Evolutionary conservation across 2,888 invertebrate genomes (phyloP), one percentile per base, ranked within the genome.

Genomic region (Melikaiella ostensackeni): DNA sequence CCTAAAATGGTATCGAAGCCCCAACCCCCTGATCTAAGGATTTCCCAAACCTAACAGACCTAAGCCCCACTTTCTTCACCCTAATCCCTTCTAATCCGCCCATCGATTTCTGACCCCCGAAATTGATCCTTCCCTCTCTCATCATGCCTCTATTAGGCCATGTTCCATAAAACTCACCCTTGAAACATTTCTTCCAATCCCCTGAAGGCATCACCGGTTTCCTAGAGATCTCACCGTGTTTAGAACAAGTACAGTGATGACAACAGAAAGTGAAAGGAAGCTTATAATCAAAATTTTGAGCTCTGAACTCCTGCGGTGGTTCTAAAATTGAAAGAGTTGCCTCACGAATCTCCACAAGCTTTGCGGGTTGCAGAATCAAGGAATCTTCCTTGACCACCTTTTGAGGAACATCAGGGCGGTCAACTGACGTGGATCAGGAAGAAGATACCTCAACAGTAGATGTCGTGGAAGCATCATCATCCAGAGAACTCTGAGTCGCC

Each of bases 401-500:
- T 30, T 50, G 27, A 30, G n/a, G 27, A 38, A 42, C 16, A 24
- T 75, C 38, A 27, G 59, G 30, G 38, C 42, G 42, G 30, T 42
- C 38, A 33, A 33, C 61, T 77, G 76, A 82, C 85, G 79, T 85
- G 84, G 87, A 90, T 91, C 91, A 90, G 79, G 90, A 91, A 77
- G 88, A 86, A 57, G 85, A 85, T 0, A 83, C 66, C 33, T 88
- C 89, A 2, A 86, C 9, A 6, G 86, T 86, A 16, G 88, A 87
- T 11, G 84, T 83, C 24, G 84, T 86, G 33, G 86, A 88, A 7
- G 83, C 82, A 42, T 90, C 89, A 61, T 89, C 89, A 79, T 89
- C 90, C 64, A 89, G 82, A n/a, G 89, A 89, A 78, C 89, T 90
- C 70, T 89, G 89, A 16, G 89, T 89, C 8, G 87, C 90, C 24